Percentiles rank a stretch among this genome's conserved stretches.
These are phyloP conservation scores for Daboia siamensis DNA, from an alignment of 2,113 vertebrate genomes.

Conservation along the genomic window DNA sequence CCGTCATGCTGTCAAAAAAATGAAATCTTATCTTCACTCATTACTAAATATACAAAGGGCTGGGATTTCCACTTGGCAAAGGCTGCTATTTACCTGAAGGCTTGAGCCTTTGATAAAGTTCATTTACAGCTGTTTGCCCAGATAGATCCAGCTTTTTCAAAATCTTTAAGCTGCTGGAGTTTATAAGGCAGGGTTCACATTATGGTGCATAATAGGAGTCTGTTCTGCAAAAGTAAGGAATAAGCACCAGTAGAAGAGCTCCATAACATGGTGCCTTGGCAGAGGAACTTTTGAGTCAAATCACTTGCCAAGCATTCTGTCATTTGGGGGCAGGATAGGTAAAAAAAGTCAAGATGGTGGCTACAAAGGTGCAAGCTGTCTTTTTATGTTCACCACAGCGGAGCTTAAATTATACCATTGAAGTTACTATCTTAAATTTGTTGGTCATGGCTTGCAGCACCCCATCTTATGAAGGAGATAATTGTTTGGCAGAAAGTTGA, in stretches of 20 bases:
- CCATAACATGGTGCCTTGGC: neutral
- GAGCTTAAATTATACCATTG: neutral
- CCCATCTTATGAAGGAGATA: neutral
- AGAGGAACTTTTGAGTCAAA: neutral
- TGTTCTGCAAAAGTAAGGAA: slow-evolving; percentile 25
- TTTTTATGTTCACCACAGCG: neutral
- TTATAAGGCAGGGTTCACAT: slow-evolving; percentile 34
- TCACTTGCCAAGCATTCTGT: neutral
- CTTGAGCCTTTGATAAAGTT: slow-evolving; percentile 65
- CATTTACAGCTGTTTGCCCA: slow-evolving; percentile 43
- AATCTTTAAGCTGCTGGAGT: slow-evolving; percentile 29
- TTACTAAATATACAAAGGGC: slow-evolving; percentile 66
- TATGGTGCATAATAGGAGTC: neutral
- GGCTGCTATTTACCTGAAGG: slow-evolving; percentile 66
- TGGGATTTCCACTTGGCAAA: slow-evolving; percentile 71
- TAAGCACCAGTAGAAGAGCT: slow-evolving; percentile 25
- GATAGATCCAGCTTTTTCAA: slow-evolving; percentile 47
- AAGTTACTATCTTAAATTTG: neutral
- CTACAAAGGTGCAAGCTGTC: neutral
- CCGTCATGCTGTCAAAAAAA: slow-evolving; percentile 61
- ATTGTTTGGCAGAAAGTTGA: neutral
- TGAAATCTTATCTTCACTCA: slow-evolving; percentile 68
- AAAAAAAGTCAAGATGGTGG: neutral
- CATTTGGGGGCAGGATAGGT: no score
- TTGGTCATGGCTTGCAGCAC: neutral